Evolutionary conservation across 2,113 vertebrate genomes (phyloP), one percentile per base, ranked within the genome.

Genomic region (Hippocampus comes): DNA sequence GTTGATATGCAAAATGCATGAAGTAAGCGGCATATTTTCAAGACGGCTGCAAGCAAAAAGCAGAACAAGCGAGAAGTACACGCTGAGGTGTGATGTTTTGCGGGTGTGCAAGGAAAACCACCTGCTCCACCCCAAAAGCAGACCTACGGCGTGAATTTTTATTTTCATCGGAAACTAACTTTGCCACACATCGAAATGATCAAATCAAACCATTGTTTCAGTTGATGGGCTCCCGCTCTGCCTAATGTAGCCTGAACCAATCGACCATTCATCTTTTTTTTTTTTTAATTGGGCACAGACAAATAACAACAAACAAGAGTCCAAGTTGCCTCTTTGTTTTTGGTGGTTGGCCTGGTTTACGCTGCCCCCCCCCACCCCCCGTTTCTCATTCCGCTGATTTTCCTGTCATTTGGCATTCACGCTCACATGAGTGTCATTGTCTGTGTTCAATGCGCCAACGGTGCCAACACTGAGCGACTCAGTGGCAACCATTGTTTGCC

Each of bases 111-210:
- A 72, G 48, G 68, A 42, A 60, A 81, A 77, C 85, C 82, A 87
- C 71, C 57, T 81, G 49, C 88, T 76, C 84, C 90, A 89, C 89
- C 89, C 86, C 3, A 49, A 25, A 70, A 71, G 75, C 48, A 17
- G 20, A 48, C 53, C 27, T 5, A 63, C 68, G 43, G 25, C 7
- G 38, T 56, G 30, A 70, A n/a, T 63, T 69, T 49, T 2, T n/a
- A 70, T 75, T 56, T 42, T 9, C 65, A 27, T 63, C 43, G 23
- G 2, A 20, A 42, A 69, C 20, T 21, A 14, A 15, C 38, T 0
- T 17, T 46, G 42, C 8, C 43, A 14, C n/a, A 21, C n/a, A 51
- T 18, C 1, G 1, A 34, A 56, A 15, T 27, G 14, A 66, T 15
- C 14, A 48, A 34, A 21, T 18, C 25, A 53, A 17, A 34, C 18